Base-by-base conservation (phyloP, 1,140 invertebrate species). In the Cherax destructor region DNA sequence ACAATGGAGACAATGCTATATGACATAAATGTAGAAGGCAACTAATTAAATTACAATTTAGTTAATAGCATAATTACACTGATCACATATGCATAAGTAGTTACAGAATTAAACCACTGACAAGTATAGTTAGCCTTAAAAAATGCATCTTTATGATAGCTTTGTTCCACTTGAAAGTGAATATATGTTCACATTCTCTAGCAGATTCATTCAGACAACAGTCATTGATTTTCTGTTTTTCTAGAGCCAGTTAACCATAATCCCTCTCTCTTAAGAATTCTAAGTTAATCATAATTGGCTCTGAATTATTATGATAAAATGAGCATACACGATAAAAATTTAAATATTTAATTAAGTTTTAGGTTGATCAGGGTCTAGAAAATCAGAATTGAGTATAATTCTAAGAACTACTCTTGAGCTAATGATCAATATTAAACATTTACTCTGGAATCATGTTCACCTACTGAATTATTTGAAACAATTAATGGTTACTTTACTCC, bases 121-220 rank as follows among this genome's bases (percentile, higher is more conserved):
- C 65, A 69, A 18, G 21, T 69, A 69, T 18, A 69, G 5, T 69
- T 69, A 69, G 65, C 65, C 21, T 18, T 69, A 13, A 21, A 50
- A 21, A 80, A 80, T 80, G 78, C 78, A 80, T 50, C 78, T 80
- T 80, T n/a, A 50, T 50, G 41, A 52, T 80, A 80, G 78, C 78
- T 80, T 80, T 50, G 41, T 49, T 49, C 47, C 78, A 80, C 78
- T 47, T 21, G 52, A 80, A 49, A 49, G 78, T 50, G 78, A 52
- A 80, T 80, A 80, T 5, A 69, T 21, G 21, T 80, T 80, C 78
- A 80, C 78, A 80, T 80, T 80, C 24, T n/a, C 78, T 21, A 80
- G 78, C 78, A 80, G 47, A 80, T 50, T 80, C 47, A 80, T 80
- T 80, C 78, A 80, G 18, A 80, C 47, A 50, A 50, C 78, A 56